phyloP scores from a whole-genome alignment of 30 jellyfish, hydroid and myxozoan species.

The Aurelia aurita complex sp. Pacific region DNA sequence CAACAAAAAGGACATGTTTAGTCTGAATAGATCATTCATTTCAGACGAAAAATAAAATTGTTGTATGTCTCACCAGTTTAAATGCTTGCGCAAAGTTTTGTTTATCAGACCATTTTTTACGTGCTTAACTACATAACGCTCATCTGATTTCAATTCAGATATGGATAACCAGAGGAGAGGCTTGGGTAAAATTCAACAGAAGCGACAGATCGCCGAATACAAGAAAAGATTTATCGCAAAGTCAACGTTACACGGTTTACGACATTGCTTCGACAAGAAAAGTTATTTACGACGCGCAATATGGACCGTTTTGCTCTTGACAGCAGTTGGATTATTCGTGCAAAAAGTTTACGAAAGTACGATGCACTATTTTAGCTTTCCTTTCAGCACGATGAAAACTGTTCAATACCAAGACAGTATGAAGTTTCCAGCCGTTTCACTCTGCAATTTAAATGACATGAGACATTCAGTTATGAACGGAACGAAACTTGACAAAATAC shows the following conservation, averaged over 20 bases:
- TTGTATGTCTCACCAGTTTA: too few relatives aligned
- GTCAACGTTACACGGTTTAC: conserved; percentile 89
- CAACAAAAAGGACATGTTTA: too few relatives aligned
- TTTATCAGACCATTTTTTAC: too few relatives aligned
- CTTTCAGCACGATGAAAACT: conserved; percentile 86
- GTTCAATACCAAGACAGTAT: conserved; percentile 65
- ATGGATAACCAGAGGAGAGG: conserved; percentile 26
- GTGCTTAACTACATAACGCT: too few relatives aligned
- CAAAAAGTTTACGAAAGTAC: conserved; percentile 87
- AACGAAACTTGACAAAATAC: conserved; percentile 63
- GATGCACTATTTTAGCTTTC: conserved; percentile 65
- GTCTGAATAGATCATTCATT: too few relatives aligned
- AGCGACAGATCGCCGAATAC: conserved; percentile 59
- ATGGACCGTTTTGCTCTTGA: conserved; percentile 73
- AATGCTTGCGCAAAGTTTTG: not conserved
- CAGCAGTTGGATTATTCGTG: conserved; percentile 73
- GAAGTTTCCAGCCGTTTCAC: conserved; percentile 96
- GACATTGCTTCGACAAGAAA: conserved; percentile 82
- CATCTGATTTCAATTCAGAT: conserved; percentile 4
- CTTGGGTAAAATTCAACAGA: conserved; percentile 24
- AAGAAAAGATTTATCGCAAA: conserved; percentile 52
- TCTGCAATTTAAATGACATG: conserved; percentile 90
- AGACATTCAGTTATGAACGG: conserved; percentile 81
- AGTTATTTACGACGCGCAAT: conserved; percentile 79
- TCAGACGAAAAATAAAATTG: too few relatives aligned